Conservation (phyloP, 2,113 vertebrate species). For the Spilogale gracilis region DNA sequence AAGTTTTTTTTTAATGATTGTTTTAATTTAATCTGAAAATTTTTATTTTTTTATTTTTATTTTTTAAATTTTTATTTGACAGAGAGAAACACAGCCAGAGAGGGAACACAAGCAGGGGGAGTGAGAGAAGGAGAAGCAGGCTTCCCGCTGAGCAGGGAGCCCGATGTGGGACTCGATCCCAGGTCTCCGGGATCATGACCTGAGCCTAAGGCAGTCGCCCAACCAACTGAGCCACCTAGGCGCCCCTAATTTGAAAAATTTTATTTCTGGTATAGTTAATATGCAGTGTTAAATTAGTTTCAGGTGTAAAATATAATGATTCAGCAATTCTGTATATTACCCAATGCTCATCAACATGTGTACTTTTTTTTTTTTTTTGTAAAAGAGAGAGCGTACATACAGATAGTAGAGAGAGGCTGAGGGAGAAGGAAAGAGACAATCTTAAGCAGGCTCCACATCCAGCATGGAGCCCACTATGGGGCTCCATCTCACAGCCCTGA, state of each 20-base stretch:
- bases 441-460: not conserved
- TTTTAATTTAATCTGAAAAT: not conserved
- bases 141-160: no score
- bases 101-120: no score
- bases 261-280: not conserved
- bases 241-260: not conserved
- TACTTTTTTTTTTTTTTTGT: not conserved
- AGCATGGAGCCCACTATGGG: fast-evolving
- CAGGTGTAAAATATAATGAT: not conserved
- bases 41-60: not conserved
- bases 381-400: not conserved
- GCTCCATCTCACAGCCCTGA: not conserved
- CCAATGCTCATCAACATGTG: not conserved
- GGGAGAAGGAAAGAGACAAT: not conserved
- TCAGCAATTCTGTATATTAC: not conserved
- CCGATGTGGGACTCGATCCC: no score
- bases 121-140: no score
- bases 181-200: no score
- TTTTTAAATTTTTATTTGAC: no score
- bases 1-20: not conserved
- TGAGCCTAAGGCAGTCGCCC: no score
- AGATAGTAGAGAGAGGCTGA: not conserved
- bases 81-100: no score
- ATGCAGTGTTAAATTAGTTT: not conserved
- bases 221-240: no score